Base-by-base conservation (phyloP, 1,140 invertebrate species). In the Drosophila hydei region DNA sequence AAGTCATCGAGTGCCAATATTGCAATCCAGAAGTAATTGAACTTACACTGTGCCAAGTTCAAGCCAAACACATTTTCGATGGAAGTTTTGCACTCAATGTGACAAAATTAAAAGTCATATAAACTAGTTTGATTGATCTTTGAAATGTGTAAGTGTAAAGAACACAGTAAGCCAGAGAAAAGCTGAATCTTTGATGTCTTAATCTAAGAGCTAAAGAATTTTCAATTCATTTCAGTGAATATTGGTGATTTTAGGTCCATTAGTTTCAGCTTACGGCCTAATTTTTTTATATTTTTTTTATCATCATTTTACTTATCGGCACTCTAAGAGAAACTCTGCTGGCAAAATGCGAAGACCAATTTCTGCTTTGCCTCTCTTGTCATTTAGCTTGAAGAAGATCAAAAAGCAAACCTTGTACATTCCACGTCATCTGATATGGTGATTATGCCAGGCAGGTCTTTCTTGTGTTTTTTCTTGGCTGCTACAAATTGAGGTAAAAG, bases 371-470 rank as follows among this genome's bases (percentile, higher is more conserved):
- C 5, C 14, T 8, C 38, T 7, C 3, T 42, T 42, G n/a, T n/a
- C 3, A 33, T 43, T 18, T 12, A 23, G 45, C 9, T 21, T 36
- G 45, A 9, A 50, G 23, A 85, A 85, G 77, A 87, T 85, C 77
- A 87, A 85, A 85, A 63, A 56, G 12, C 38, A 42, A 42, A 16
- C 1, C 14, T 16, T 14, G 38, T 42, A 8, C 40, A 59, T 40
- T 54, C 40, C 54, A 63, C 56, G 51, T 47, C 61, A 83, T 78
- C 71, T 67, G 27, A 52, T 43, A 62, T 63, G 38, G 45, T 56
- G 74, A 87, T 85, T 85, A 85, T 80, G 79, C 77, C 61, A 62
- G 54, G 55, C 80, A 87, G 69, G 73, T 79, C 4, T 42, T 45
- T 60, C 11, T 19, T 47, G 6, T 30, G 1, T n/a, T 16, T 16